These are phyloP conservation scores for Melanogrammus aeglefinus DNA, from an alignment of 2,797 vertebrate genomes.

Conservation along the genomic window DNA sequence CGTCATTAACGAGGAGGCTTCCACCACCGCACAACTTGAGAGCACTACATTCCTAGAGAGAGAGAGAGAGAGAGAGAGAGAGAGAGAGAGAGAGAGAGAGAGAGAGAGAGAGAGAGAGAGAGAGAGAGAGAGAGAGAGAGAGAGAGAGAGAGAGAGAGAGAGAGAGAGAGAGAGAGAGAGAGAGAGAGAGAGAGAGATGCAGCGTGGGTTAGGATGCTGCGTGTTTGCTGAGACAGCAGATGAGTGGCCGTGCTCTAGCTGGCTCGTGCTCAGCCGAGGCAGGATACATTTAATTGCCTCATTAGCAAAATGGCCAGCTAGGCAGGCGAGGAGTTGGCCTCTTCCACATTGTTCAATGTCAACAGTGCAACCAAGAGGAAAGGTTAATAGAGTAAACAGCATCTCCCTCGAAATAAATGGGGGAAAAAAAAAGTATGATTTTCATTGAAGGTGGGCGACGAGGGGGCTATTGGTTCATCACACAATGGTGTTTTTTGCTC, in stretches of 20 bases:
- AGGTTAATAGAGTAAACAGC: conserved; percentile 73
- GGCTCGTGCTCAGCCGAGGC: conserved; percentile 59
- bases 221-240: conserved; percentile 77
- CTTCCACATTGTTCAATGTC: conserved; percentile 74
- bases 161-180: too few relatives aligned
- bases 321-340: conserved; percentile 58
- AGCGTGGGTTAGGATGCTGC: conserved; percentile 41
- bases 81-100: neutral
- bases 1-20: neutral
- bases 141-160: too few relatives aligned
- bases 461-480: conserved; percentile 40
- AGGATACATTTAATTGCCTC: conserved; percentile 77
- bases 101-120: conserved; percentile 38
- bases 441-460: conserved; percentile 32
- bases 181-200: conserved; percentile 23
- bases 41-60: too few relatives aligned
- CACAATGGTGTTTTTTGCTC: conserved; percentile 33
- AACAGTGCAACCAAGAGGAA: conserved; percentile 71
- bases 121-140: neutral
- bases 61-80: neutral
- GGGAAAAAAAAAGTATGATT: conserved; percentile 48
- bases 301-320: conserved; percentile 71
- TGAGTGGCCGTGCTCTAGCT: conserved; percentile 58
- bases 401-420: conserved; percentile 55
- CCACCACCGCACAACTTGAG: neutral